Evolutionary conservation across 1,140 invertebrate genomes (phyloP).

Genomic region (Pseudomyrmex pallidus): DNA sequence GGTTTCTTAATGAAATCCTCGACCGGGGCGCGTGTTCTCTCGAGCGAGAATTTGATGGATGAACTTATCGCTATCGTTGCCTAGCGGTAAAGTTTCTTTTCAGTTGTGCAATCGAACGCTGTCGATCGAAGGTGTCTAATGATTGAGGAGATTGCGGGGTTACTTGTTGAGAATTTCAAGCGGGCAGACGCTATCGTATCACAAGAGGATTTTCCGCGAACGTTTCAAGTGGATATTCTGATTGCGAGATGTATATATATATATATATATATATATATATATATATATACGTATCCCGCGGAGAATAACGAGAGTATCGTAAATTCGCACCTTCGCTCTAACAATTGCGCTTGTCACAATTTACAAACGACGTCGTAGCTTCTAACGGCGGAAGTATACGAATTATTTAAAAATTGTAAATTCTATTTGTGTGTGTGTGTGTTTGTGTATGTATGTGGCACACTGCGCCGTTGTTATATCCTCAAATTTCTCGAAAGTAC

Average conservation of each 20-base stretch:
- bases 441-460: too few species aligned
- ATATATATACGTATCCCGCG: background rate
- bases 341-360: conserved; percentile 1
- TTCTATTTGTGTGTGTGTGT: background rate
- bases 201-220: conserved; percentile 24
- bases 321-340: conserved; percentile 34
- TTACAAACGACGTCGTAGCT: background rate
- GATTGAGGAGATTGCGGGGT: conserved; percentile 55
- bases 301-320: conserved; percentile 50
- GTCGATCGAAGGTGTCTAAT: conserved; percentile 37
- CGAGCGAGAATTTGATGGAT: conserved; percentile 27
- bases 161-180: conserved; percentile 53
- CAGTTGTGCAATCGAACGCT: conserved; percentile 37
- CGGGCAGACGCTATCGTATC: conserved; percentile 17
- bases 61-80: conserved; percentile 34
- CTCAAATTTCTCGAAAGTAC: conserved; percentile 13
- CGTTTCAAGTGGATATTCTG: conserved; percentile 44
- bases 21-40: background rate
- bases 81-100: conserved; percentile 21
- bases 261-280: too few species aligned
- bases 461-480: background rate
- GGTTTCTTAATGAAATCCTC: conserved; percentile 16
- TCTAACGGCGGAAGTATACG: background rate
- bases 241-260: conserved; percentile 33
- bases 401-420: conserved; percentile 3